These are phyloP conservation scores for Nephila pilipes DNA, from an alignment of 1,140 invertebrate species.

Conservation along the genomic window DNA sequence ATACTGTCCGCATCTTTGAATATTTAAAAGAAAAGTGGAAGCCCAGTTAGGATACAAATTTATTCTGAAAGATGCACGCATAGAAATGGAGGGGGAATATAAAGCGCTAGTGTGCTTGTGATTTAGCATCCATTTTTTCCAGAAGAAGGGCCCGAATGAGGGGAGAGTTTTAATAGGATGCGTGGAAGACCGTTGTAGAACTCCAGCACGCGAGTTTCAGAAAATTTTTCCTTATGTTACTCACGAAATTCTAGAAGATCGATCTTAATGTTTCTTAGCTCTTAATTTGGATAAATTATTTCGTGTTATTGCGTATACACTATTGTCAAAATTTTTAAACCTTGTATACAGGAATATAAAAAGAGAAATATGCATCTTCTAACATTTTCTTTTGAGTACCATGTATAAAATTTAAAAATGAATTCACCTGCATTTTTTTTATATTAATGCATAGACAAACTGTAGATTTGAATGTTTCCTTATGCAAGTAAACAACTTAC, in stretches of 20 bases:
- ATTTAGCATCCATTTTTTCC: neutral
- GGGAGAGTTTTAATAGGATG: slow-evolving; percentile 11
- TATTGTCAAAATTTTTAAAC: no score
- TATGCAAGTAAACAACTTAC: no score
- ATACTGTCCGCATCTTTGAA: slow-evolving; percentile 51
- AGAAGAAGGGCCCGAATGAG: neutral
- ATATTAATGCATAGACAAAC: no score
- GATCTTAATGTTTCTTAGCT: neutral
- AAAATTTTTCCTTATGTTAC: neutral
- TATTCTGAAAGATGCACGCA: slow-evolving; percentile 40
- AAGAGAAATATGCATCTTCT: no score
- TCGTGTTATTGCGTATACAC: no score
- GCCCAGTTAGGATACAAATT: slow-evolving; percentile 52
- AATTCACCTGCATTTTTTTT: no score
- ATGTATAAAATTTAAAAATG: no score
- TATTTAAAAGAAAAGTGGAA: slow-evolving; percentile 48
- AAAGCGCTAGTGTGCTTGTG: slow-evolving; percentile 29
- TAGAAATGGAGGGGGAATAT: neutral
- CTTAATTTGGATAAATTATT: neutral
- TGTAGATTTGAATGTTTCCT: no score
- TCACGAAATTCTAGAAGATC: neutral
- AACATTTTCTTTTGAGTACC: no score
- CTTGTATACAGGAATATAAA: no score
- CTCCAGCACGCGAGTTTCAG: slow-evolving; percentile 13
- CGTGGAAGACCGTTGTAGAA: neutral